phyloP scores from a whole-genome alignment of 2,113 vertebrate species.

The Lipophrys pholis region DNA sequence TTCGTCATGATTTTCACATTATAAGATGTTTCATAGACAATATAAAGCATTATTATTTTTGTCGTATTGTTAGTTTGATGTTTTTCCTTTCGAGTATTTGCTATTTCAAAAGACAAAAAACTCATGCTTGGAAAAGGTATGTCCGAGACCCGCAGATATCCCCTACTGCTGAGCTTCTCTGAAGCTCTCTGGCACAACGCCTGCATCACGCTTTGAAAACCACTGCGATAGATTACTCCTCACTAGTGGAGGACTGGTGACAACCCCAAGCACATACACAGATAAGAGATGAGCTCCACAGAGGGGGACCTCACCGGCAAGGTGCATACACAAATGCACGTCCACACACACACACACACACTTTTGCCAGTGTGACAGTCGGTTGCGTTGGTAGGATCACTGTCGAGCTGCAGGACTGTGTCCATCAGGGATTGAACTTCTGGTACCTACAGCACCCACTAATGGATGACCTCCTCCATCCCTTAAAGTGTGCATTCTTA shows the following conservation, averaged over 20 bases:
- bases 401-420: conserved; percentile 42
- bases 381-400: conserved; percentile 50
- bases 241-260: conserved; percentile 34
- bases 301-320: conserved; percentile 6
- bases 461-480: conserved; percentile 52
- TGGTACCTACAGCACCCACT: conserved; percentile 46
- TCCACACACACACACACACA: background rate
- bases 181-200: too few species aligned
- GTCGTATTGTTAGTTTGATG: too few species aligned
- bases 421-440: conserved; percentile 59
- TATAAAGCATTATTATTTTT: too few species aligned
- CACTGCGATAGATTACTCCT: conserved; percentile 1
- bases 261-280: conserved; percentile 38
- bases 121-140: too few species aligned
- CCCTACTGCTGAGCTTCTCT: too few species aligned
- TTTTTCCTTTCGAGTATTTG: too few species aligned
- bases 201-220: too few species aligned
- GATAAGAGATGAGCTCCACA: conserved; percentile 30
- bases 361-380: conserved; percentile 43
- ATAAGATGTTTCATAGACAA: too few species aligned
- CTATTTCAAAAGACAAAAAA: too few species aligned
- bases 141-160: too few species aligned
- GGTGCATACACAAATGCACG: background rate
- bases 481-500: background rate
- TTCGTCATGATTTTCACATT: too few species aligned